A percentile compares a stretch with the other conserved stretches of the same genome.
Conservation (phyloP, 2,113 vertebrate genomes). For the Grammomys dolichurus region DNA sequence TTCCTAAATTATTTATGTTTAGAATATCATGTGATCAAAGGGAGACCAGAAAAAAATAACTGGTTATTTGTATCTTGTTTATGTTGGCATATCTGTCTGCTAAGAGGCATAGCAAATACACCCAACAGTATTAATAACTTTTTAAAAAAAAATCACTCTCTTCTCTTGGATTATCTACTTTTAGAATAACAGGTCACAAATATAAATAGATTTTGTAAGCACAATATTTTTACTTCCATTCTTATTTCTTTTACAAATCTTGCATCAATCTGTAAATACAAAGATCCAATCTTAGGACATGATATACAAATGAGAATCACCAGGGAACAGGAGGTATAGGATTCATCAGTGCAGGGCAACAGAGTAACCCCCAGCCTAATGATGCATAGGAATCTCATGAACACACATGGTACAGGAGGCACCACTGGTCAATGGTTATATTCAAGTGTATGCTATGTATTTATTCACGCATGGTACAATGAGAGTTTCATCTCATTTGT, state of each 20-base stretch:
- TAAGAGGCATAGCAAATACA: neutral
- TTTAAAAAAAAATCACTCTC: neutral
- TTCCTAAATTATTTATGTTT: slow-evolving; percentile 20
- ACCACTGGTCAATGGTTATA: too few species aligned
- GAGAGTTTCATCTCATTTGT: neutral
- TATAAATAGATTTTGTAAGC: neutral
- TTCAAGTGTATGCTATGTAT: neutral
- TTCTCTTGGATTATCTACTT: neutral
- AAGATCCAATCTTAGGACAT: neutral
- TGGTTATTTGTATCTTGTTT: neutral
- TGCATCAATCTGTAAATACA: neutral
- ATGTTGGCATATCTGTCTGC: neutral
- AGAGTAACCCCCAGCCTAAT: too few species aligned
- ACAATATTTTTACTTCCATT: neutral
- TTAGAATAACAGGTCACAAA: neutral
- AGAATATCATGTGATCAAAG: neutral
- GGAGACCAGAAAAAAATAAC: neutral
- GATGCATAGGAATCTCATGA: neutral
- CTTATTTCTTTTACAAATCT: neutral
- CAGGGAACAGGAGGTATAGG: neutral
- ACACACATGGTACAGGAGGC: neutral
- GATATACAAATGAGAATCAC: neutral
- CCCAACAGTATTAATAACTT: neutral
- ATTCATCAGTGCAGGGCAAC: neutral
- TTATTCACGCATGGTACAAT: neutral